Conservation (phyloP, 2,113 vertebrate genomes). For the Triplophysa dalaica region DNA sequence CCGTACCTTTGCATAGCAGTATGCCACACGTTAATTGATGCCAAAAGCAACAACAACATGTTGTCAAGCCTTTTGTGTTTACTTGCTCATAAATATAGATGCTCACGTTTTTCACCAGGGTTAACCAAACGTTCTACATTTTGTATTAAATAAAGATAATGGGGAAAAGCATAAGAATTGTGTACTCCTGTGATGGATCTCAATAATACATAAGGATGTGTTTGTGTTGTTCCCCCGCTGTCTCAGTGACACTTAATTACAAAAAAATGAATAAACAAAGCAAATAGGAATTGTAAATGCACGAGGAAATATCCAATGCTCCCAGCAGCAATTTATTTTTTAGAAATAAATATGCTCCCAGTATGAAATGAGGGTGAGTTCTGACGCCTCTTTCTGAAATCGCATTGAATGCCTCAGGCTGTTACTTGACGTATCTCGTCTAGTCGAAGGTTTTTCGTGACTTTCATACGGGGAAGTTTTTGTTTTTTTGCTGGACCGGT, state of each 20-base stretch:
- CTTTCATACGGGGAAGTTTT: not conserved
- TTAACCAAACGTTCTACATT: conserved; percentile 33
- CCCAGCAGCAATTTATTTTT: conserved; percentile 1
- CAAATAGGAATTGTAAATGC: conserved; percentile 9
- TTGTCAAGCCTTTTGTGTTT: not conserved
- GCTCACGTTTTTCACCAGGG: not conserved
- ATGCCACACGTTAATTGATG: conserved; percentile 23
- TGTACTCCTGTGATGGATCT: not conserved
- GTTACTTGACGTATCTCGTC: not conserved
- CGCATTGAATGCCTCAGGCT: not conserved
- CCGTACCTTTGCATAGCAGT: conserved; percentile 29
- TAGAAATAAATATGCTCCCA: not conserved
- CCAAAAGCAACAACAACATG: conserved; percentile 27
- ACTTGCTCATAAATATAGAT: conserved; percentile 14
- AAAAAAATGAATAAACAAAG: not conserved
- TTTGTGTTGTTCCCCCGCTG: not conserved
- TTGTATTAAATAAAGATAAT: conserved; percentile 41
- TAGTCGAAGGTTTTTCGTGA: not conserved
- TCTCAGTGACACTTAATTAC: not conserved
- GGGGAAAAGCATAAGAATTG: conserved; percentile 14
- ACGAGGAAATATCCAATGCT: not conserved
- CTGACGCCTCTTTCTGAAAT: conserved; percentile 12
- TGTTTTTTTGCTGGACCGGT: conserved; percentile 28
- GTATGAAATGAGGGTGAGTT: not conserved
- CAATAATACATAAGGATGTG: not conserved